These are phyloP conservation scores for Apoderus coryli DNA, from an alignment of 2,888 invertebrate genomes.

Conservation along the genomic window DNA sequence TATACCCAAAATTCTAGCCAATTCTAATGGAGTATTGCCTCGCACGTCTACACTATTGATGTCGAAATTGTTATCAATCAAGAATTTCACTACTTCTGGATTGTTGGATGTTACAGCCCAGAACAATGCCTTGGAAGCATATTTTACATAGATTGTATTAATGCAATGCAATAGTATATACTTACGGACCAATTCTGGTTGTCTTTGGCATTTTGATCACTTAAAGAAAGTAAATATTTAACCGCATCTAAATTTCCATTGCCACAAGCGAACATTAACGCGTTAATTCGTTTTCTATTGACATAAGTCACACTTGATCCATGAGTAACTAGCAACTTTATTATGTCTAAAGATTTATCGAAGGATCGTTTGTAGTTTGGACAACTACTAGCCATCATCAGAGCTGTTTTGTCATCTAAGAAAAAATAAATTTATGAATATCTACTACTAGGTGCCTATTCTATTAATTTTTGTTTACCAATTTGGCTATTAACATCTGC, in stretches of 20 bases:
- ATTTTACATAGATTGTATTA: too few relatives aligned
- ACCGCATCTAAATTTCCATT: conserved; percentile 38
- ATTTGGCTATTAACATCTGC: conserved; percentile 39
- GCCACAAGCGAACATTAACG: conserved; percentile 43
- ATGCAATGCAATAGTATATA: conserved; percentile 1
- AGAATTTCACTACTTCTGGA: conserved; percentile 37
- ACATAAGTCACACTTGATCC: conserved; percentile 39
- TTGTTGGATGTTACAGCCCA: conserved; percentile 46
- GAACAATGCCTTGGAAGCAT: conserved; percentile 40
- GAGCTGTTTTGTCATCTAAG: conserved; percentile 45
- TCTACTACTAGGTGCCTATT: too few relatives aligned
- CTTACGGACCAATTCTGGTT: conserved; percentile 47
- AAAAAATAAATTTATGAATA: too few relatives aligned
- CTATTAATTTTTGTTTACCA: conserved; percentile 11
- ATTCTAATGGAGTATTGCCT: conserved; percentile 36
- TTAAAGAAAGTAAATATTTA: conserved; percentile 36
- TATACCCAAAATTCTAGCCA: conserved; percentile 40
- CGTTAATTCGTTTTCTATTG: conserved; percentile 44
- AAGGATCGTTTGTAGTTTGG: conserved; percentile 33
- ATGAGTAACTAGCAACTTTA: conserved; percentile 35
- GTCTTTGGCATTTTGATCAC: conserved; percentile 42
- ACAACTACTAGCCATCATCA: conserved; percentile 43
- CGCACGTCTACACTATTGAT: conserved; percentile 36
- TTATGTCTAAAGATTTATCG: conserved; percentile 32
- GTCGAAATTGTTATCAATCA: conserved; percentile 40